phyloP scores from a whole-genome alignment of 2,888 invertebrate species.

The Colostygia pectinataria region DNA sequence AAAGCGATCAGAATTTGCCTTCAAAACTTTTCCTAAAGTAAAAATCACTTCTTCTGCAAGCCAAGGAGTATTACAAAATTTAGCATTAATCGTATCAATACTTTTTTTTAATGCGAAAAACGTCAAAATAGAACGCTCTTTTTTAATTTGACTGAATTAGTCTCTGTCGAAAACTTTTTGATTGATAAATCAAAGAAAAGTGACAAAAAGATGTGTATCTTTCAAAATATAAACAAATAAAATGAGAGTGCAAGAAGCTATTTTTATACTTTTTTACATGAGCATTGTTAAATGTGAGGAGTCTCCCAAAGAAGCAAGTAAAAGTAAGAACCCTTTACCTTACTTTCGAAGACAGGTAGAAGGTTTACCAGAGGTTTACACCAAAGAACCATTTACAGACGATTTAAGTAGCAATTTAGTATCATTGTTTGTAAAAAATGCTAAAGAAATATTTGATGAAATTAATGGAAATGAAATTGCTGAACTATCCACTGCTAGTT shows the following conservation, averaged over 20 bases:
- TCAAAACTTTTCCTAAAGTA: constrained; percentile 2
- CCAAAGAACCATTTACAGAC: constrained; percentile 34
- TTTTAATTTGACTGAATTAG: no score
- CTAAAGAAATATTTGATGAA: constrained; percentile 57
- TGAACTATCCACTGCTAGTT: constrained; percentile 18
- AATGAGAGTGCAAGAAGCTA: not conserved
- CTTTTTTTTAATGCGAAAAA: not conserved
- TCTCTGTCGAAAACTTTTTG: no score
- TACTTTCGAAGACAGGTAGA: constrained; percentile 58
- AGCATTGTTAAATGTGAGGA: constrained; percentile 18
- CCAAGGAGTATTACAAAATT: not conserved
- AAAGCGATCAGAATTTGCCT: not conserved
- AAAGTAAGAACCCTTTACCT: constrained; percentile 49
- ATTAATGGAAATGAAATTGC: constrained; percentile 27
- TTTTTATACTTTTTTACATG: constrained; percentile 4
- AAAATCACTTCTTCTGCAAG: not conserved
- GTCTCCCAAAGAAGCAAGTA: constrained; percentile 23
- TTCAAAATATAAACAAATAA: not conserved
- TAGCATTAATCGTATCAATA: not conserved
- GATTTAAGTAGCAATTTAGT: constrained; percentile 49
- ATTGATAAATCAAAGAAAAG: not conserved
- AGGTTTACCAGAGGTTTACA: constrained; percentile 42
- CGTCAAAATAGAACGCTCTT: no score
- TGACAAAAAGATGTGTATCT: not conserved
- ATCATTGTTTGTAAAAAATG: constrained; percentile 58